Percentiles rank a stretch among this genome's conserved stretches.
phyloP scores from a whole-genome alignment of 2,113 vertebrate species.

The Dissostichus mawsoni region DNA sequence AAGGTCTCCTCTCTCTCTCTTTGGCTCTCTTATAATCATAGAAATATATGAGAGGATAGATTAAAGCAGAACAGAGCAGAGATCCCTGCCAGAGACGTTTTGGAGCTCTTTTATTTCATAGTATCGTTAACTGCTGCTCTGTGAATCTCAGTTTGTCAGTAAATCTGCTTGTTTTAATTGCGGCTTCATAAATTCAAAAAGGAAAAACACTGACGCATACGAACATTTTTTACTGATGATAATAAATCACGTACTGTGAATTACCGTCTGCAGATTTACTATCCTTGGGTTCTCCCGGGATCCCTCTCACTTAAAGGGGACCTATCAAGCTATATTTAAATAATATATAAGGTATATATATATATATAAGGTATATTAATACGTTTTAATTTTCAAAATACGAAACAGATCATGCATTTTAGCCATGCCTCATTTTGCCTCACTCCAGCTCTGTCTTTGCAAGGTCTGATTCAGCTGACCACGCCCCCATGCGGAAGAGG shows the following conservation, averaged over 20 bases:
- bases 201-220: conserved; percentile 4
- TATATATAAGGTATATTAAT: too few species aligned
- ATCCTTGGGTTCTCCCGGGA: neutral
- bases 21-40: conserved; percentile 25
- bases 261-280: conserved; percentile 29
- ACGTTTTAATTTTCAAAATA: too few species aligned
- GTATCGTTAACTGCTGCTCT: conserved; percentile 15
- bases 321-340: too few species aligned
- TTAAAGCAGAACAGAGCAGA: conserved; percentile 36
- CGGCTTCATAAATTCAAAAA: conserved; percentile 13
- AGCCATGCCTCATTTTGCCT: too few species aligned
- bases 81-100: conserved; percentile 34
- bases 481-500: too few species aligned
- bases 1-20: conserved; percentile 46
- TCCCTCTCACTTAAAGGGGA: neutral
- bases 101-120: conserved; percentile 43
- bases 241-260: conserved; percentile 30
- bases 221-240: conserved; percentile 2
- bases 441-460: too few species aligned
- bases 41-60: conserved; percentile 60
- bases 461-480: too few species aligned
- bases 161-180: conserved; percentile 31
- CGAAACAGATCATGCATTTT: too few species aligned
- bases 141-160: conserved; percentile 11
- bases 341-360: too few species aligned